A percentile compares a stretch with the other conserved stretches of the same genome.
Conservation (phyloP, 2,888 invertebrate genomes). For the Xanthorhoe spadicearia region DNA sequence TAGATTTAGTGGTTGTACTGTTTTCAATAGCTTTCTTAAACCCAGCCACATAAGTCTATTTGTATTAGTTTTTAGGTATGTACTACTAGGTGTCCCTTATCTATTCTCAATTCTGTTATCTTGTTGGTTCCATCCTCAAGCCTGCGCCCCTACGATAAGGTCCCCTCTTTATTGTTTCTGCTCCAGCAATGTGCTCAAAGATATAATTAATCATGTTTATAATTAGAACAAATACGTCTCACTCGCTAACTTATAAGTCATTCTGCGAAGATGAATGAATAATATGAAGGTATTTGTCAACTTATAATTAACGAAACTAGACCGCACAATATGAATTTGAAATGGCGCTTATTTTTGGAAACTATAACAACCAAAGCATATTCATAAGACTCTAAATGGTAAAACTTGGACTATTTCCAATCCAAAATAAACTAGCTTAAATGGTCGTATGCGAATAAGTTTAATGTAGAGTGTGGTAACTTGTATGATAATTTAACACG, state of each 20-base stretch:
- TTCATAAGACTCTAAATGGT: constrained; percentile 17
- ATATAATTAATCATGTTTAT: constrained; percentile 41
- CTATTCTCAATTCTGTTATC: constrained; percentile 38
- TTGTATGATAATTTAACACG: constrained; percentile 40
- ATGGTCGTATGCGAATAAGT: constrained; percentile 22
- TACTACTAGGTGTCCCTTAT: constrained; percentile 32
- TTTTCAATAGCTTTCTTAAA: constrained; percentile 9
- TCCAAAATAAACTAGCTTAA: constrained; percentile 17
- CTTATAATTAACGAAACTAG: constrained; percentile 20
- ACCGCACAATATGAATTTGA: not conserved
- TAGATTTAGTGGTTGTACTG: constrained; percentile 4
- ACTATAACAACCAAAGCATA: constrained; percentile 13
- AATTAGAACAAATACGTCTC: constrained; percentile 42
- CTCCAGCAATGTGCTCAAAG: constrained; percentile 36
- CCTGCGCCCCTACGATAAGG: constrained; percentile 35
- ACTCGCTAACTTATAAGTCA: constrained; percentile 33
- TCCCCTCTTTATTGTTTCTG: constrained; percentile 29
- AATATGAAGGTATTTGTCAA: constrained; percentile 27
- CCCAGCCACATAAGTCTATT: constrained; percentile 11
- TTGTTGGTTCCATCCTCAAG: constrained; percentile 36
- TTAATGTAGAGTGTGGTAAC: constrained; percentile 28
- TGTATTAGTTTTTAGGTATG: constrained; percentile 14
- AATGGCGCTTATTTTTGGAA: not conserved
- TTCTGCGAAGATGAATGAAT: constrained; percentile 43
- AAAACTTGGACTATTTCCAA: constrained; percentile 5